Base-by-base conservation (phyloP, 2,797 vertebrate genomes). In the Sebastes minor region DNA sequence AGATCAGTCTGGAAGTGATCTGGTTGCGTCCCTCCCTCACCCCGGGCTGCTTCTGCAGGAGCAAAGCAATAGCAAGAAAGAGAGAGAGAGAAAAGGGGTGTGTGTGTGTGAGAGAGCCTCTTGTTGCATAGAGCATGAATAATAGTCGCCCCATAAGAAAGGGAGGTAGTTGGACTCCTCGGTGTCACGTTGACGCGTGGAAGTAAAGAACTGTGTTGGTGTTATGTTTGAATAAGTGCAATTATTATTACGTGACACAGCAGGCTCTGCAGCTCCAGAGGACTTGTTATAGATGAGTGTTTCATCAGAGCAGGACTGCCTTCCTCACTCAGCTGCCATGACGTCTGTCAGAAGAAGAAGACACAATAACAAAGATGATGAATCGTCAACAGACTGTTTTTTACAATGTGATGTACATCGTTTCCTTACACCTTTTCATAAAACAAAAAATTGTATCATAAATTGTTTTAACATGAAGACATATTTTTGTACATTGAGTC, bases 401-500 rank as follows among this genome's bases (percentile, higher is more conserved):
- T 49, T 49, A 38, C 42, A 46, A 46, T 27, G 56, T 85, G 6
- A 74, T 93, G 85, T 90, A 86, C 65, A 85, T 82, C 2, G 18
- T 20, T 82, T 83, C n/a, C 65, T 55, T 38, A 38, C 18, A 5
- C 20, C 23, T 81, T 52, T 88, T 85, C 76, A 73, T 86, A 88
- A 88, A 79, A 76, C 83, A 83, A 81, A 85, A 83, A 81, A 85
- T 35, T 92, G 92, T 93, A 92, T 81, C 65, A 91, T 92, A 88
- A 79, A 69, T 77, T 90, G 88, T 94, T 92, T 83, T 91, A 90
- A 94, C 91, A 95, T 91, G 95, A 97, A 97, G 95, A 96, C 93
- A 88, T 97, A 96, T 97, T 98, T 98, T 98, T 97, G 91, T 97
- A 97, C 90, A 93, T 78, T 90, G 92, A 92, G 88, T 89, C 86